Evolutionary conservation across 2,113 vertebrate species (phyloP), one percentile per base, ranked within the genome.

Genomic region (Empidonax traillii): DNA sequence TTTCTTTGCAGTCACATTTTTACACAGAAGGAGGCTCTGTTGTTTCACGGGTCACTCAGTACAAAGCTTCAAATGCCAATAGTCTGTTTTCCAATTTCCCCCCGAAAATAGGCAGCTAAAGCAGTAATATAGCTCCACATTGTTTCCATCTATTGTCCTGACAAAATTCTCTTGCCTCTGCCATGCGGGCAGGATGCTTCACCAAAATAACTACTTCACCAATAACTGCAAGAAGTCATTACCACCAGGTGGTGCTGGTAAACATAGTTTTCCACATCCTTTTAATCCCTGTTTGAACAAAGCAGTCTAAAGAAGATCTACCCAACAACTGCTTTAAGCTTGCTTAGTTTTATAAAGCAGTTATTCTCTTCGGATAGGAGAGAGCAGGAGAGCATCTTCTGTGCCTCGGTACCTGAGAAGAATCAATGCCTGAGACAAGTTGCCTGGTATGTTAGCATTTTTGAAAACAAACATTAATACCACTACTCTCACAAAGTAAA

Each of bases 171-270:
- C 16, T 37, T 16, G 39, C 43, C 33, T 8, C 9, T 4, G 8
- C 18, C 15, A 8, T 0, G 0, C 33, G 43, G 43, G 14, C 41
- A n/a, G 44, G 27, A 25, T 18, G n/a, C 15, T 61, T n/a, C 35
- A 37, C 30, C 35, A 11, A 56, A 77, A 33, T 1, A 76, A 5
- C 10, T 19, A 5, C 39, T 33, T 0, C 47, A 24, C 3, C 3
- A 14, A 1, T 24, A 53, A 22, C 8, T 21, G 1, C 20, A 25
- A 23, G 56, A 31, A 66, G 22, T 44, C 28, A 4, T 11, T 35
- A 8, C 92, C 90, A 77, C 35, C 67, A 90, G 92, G 43, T 93
- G 90, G 88, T 88, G 94, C 90, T 94, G 79, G 49, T 53, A 62
- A 92, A 73, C 71, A 4, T 8, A 4, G 7, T 37, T 95, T 94